Base-by-base conservation (phyloP, 2,888 invertebrate species). In the Listrodromus nycthemerus region DNA sequence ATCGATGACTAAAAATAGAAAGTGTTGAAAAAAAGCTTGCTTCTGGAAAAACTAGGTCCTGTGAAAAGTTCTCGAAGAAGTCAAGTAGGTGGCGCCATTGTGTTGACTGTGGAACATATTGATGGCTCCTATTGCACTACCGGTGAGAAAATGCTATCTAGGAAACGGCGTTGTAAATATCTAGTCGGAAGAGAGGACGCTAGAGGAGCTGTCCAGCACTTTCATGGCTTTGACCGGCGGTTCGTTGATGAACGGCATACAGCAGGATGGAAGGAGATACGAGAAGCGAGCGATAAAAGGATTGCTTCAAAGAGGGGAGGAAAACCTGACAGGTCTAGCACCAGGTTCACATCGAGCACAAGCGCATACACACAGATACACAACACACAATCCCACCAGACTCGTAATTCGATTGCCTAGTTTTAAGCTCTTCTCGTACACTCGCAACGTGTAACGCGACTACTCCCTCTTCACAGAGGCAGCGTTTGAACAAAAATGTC, bases 341-440 rank as follows among this genome's bases (percentile, higher is more conserved):
- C 48, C 19, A 41, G 58, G 66, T 80, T 41, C 67, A 41, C 19
- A 21, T 21, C 61, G 21, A 16, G 7, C 52, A 67, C 24, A 27
- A 6, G 6, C 37, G 45, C 66, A 45, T 30, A 13, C 55, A 19
- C 48, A 21, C 16, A 6, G 1, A 7, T 30, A 19, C 65, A 30
- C 30, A 48, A 58, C 37, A 21, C 45, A 41, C 48, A 65, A 21
- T 55, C 24, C 55, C 55, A 10, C 30, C 61, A 3, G 58, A 61
- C 16, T 24, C 55, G 55, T 71, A 82, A 82, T 82, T 76, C 76
- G 81, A 77, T 82, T 82, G 76, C 66, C 71, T 67, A 71, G 81
- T 82, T 82, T 82, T 82, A 77, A 76, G 81, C 76, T 66, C 70
- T 71, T 24, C 45, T 55, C 71, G 71, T 58, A 71, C 66, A 48